Percentiles rank a stretch among this genome's conserved stretches.
Conservation (phyloP, 2,888 invertebrate species). For the Hanleya hanleyi region DNA sequence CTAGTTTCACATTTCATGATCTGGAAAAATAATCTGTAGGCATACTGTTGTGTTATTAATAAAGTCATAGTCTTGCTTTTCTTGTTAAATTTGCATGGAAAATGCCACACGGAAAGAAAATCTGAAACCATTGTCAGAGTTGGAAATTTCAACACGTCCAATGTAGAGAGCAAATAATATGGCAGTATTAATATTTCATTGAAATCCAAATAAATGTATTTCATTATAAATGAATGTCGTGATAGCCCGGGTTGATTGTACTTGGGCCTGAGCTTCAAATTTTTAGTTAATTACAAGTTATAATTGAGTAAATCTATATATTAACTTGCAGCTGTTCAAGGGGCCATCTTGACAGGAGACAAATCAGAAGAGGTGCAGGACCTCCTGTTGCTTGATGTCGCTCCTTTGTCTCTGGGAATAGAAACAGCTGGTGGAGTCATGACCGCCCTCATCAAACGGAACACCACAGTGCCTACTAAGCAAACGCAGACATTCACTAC, state of each 20-base stretch:
- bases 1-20: too few species aligned
- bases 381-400: conserved; percentile 72
- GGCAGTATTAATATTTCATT: too few species aligned
- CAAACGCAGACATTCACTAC: conserved; percentile 98
- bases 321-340: conserved; percentile 84
- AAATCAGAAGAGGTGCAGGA: conserved; percentile 74
- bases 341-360: conserved; percentile 80
- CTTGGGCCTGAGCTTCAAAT: too few species aligned
- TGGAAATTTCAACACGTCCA: too few species aligned
- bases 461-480: conserved; percentile 97
- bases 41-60: background rate
- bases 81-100: background rate
- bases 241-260: background rate
- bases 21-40: too few species aligned
- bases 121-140: too few species aligned
- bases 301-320: background rate
- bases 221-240: background rate
- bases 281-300: background rate
- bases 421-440: conserved; percentile 95
- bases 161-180: too few species aligned
- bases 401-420: conserved; percentile 85
- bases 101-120: too few species aligned
- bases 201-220: too few species aligned
- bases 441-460: conserved; percentile 97
- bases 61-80: background rate